Base-by-base conservation (phyloP, 2,888 invertebrate genomes). In the Phengaris alcon region DNA sequence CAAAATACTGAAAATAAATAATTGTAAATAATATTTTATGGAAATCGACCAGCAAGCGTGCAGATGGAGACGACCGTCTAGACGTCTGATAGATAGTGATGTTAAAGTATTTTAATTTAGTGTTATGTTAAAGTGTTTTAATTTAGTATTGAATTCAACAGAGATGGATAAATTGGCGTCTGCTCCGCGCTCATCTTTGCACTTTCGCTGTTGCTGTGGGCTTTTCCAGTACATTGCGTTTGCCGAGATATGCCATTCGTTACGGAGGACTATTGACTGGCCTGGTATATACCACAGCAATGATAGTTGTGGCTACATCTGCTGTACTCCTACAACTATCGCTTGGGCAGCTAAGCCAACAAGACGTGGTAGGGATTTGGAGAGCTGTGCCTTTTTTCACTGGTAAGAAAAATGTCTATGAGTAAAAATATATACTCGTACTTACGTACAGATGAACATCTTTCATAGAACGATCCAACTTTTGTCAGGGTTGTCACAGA, bases 301-400 rank as follows among this genome's bases (percentile, higher is more conserved):
- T 93, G 77, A 77, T 94, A 7, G 77, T 89, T 4, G 86, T 95
- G 22, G 95, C 95, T 3, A 84, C 95, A 55, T 95, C 95, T 0
- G 84, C 94, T n/a, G 88, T 94, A 0, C 90, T 95, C 79, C 87
- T 95, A 75, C 95, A 96, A 84, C 88, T 96, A 35, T 94, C 95
- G 0, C 86, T 95, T 0, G 95, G 95, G 7, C 95, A 95, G 84
- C 90, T 95, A 76, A 95, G 95, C 76, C 95, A 95, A 83, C 95
- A 95, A 81, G 95, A 95, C 51, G 93, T 95, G 35, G 94, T 95
- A 6, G 95, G 95, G 73, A 89, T 95, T 35, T 95, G 95, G 95
- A 91, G 94, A 79, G 95, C 95, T 0, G 95, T 95, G 59, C 95
- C 95, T 1, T 93, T 95, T 81, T 95, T 95, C 82, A 94, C 90